phyloP scores from a whole-genome alignment of 2,888 invertebrate genomes.

The Melieria crassipennis region DNA sequence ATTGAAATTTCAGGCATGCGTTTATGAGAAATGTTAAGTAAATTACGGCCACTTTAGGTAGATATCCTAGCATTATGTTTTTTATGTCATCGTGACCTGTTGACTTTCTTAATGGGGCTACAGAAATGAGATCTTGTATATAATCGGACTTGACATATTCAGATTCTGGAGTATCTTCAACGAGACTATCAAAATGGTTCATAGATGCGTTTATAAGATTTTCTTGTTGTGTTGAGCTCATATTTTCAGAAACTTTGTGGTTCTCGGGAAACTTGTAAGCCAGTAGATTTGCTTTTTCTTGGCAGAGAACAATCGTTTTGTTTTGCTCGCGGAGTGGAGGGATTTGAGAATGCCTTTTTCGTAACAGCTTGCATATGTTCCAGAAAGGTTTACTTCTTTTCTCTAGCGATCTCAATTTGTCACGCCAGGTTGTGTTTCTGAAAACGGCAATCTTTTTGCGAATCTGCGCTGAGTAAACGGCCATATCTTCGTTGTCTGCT shows the following conservation, averaged over 20 bases:
- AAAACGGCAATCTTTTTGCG: constrained; percentile 1
- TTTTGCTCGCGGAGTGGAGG: background rate
- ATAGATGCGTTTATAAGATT: too few species aligned
- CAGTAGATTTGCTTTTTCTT: constrained; percentile 2
- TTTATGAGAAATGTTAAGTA: background rate
- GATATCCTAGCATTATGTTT: constrained; percentile 9
- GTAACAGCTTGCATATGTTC: constrained; percentile 17
- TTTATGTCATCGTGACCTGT: constrained; percentile 18
- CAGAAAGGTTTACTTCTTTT: constrained; percentile 19
- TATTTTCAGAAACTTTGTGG: too few species aligned
- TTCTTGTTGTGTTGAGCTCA: too few species aligned
- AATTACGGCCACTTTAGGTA: background rate
- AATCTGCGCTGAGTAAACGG: too few species aligned
- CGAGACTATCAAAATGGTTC: too few species aligned
- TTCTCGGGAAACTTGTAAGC: too few species aligned
- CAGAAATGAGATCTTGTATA: too few species aligned
- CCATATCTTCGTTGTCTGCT: background rate
- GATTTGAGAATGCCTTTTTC: background rate
- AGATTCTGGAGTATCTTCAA: too few species aligned
- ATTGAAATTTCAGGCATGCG: constrained; percentile 16
- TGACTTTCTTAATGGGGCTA: background rate
- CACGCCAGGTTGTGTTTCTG: constrained; percentile 21
- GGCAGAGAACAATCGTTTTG: background rate
- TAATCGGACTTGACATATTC: too few species aligned
- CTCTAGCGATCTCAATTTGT: constrained; percentile 12